These are phyloP conservation scores for Harpagifer antarcticus DNA, from an alignment of 2,797 vertebrate species.

Conservation along the genomic window DNA sequence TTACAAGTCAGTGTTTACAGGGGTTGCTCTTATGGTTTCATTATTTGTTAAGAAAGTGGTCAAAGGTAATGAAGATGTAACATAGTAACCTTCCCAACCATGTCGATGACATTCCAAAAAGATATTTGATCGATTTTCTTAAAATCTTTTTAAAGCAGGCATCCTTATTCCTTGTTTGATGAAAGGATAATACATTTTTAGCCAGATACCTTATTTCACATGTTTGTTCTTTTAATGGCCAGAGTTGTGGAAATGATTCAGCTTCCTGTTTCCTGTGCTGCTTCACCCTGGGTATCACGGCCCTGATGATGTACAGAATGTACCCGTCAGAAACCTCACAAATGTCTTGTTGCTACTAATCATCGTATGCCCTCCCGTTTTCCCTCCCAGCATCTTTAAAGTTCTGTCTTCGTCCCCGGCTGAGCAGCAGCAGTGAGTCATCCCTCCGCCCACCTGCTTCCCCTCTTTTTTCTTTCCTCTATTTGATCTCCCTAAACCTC, in stretches of 20 bases:
- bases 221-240: constrained; percentile 14
- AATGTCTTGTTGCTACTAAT: constrained; percentile 50
- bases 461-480: constrained; percentile 15
- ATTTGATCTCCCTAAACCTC: constrained; percentile 49
- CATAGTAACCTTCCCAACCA: constrained; percentile 16
- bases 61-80: background rate
- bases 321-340: constrained; percentile 43
- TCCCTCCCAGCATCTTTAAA: constrained; percentile 44
- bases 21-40: background rate
- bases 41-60: background rate
- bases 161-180: background rate
- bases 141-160: background rate
- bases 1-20: background rate
- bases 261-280: constrained; percentile 35
- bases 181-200: background rate
- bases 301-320: constrained; percentile 44
- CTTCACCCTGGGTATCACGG: constrained; percentile 40
- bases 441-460: constrained; percentile 50
- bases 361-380: constrained; percentile 26
- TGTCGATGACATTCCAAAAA: background rate
- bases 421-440: constrained; percentile 59
- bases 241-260: constrained; percentile 18
- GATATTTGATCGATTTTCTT: background rate
- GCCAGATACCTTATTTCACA: background rate
- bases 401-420: constrained; percentile 58